A percentile compares a stretch with the other conserved stretches of the same genome.
Evolutionary conservation across 1,140 invertebrate genomes (phyloP).

Genomic region (Bathynomus jamesi): DNA sequence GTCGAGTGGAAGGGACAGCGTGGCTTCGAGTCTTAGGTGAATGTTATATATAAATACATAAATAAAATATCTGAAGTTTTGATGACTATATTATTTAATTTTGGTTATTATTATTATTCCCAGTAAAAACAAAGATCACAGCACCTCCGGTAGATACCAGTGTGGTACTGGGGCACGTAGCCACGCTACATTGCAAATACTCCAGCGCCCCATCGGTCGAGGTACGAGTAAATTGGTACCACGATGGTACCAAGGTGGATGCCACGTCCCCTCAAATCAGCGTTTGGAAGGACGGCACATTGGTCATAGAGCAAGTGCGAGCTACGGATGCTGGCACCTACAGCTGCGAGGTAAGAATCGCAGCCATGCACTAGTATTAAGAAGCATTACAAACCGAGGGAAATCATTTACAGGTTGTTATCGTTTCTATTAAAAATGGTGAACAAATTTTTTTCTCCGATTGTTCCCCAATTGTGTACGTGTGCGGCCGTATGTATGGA

Average conservation of each 20-base stretch:
- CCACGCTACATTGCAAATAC: conserved; percentile 83
- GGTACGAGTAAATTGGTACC: conserved; percentile 85
- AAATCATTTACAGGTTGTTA: no score
- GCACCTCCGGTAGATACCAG: conserved; percentile 81
- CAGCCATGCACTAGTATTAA: no score
- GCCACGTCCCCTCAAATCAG: conserved; percentile 38
- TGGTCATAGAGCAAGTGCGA: conserved; percentile 46
- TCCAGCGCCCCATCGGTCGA: conserved; percentile 84
- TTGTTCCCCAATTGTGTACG: no score
- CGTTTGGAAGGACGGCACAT: conserved; percentile 44
- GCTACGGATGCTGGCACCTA: conserved; percentile 49
- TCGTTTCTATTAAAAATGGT: no score
- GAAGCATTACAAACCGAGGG: no score
- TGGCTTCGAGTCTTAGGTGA: conserved; percentile 73
- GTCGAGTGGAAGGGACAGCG: conserved; percentile 69
- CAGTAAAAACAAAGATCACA: conserved; percentile 84
- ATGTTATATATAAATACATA: no score
- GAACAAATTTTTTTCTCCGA: no score
- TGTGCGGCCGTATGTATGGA: no score
- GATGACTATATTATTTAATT: no score
- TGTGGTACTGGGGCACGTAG: conserved; percentile 80
- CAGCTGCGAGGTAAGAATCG: conserved; percentile 40
- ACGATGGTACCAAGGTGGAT: conserved; percentile 52
- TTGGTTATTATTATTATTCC: conserved; percentile 33
- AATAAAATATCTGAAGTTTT: no score